These are phyloP conservation scores for Atherinomorus stipes DNA, from an alignment of 2,113 vertebrate genomes.

Conservation along the genomic window DNA sequence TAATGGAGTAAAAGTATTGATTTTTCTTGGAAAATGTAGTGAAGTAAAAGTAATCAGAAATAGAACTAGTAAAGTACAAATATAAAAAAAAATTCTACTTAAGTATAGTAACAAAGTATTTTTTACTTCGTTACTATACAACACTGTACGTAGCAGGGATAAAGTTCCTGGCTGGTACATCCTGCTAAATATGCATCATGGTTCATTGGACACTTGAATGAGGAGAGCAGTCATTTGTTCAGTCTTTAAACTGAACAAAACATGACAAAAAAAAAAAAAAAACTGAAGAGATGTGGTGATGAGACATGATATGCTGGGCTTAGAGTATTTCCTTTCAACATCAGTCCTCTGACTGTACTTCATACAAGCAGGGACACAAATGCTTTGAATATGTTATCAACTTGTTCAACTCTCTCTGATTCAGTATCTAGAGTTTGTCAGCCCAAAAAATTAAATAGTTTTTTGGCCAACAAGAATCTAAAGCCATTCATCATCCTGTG, in stretches of 20 bases:
- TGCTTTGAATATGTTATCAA: not conserved
- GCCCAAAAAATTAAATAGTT: not conserved
- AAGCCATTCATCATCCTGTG: not conserved
- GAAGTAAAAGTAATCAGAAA: no score
- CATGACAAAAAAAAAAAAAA: constrained; percentile 34
- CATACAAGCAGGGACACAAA: constrained; percentile 9
- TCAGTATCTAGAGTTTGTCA: not conserved
- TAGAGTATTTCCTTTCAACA: not conserved
- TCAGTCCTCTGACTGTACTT: not conserved
- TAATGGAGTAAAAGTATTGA: no score
- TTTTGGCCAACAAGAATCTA: not conserved
- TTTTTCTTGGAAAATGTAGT: no score
- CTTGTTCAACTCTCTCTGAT: not conserved
- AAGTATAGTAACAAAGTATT: no score
- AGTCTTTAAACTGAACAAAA: constrained; percentile 66
- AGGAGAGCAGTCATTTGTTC: constrained; percentile 47
- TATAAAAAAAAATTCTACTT: no score
- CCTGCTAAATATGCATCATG: constrained; percentile 70
- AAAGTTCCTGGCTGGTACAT: constrained; percentile 54
- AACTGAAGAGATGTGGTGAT: constrained; percentile 30
- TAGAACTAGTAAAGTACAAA: no score
- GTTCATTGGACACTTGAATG: constrained; percentile 35
- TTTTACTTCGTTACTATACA: no score
- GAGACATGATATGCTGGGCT: not conserved
- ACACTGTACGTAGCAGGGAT: not conserved